A percentile compares a stretch with the other conserved stretches of the same genome.
phyloP scores from a whole-genome alignment of 2,113 vertebrate genomes.

The Mystacornis crossleyi region DNA sequence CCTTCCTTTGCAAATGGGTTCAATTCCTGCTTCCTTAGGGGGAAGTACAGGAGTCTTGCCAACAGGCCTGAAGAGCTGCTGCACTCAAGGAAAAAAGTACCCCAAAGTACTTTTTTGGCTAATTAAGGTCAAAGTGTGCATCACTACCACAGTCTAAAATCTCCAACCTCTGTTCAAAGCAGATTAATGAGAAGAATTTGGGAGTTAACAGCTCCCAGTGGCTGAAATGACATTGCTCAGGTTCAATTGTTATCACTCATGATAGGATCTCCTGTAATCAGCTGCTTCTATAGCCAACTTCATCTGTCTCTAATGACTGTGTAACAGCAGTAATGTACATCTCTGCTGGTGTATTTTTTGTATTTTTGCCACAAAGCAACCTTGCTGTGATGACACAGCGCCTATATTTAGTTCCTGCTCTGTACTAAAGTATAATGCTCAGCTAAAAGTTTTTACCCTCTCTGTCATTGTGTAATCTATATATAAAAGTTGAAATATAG shows the following conservation, averaged over 20 bases:
- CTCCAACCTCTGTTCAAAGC: not conserved
- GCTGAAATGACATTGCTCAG: not conserved
- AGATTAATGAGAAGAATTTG: not conserved
- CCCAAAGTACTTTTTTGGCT: not conserved
- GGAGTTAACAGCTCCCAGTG: not conserved
- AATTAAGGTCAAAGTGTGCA: not conserved
- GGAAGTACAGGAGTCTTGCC: not conserved
- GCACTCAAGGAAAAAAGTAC: not conserved
- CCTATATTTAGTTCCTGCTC: conserved; percentile 6
- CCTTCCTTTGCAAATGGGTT: not conserved
- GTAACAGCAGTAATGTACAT: not conserved
- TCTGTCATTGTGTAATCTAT: not conserved
- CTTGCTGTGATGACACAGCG: not conserved
- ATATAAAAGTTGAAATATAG: conserved; percentile 5
- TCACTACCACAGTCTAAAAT: not conserved
- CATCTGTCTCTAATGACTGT: not conserved
- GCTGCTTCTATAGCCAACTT: not conserved
- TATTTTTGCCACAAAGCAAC: not conserved
- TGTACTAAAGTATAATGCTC: not conserved
- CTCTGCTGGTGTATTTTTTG: not conserved
- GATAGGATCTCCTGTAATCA: not conserved
- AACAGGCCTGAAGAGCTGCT: not conserved
- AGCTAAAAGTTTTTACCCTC: not conserved
- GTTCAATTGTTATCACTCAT: not conserved
- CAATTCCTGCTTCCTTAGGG: not conserved